phyloP scores from a whole-genome alignment of 2,113 vertebrate species.

The Lamprologus ornatipinnis region DNA sequence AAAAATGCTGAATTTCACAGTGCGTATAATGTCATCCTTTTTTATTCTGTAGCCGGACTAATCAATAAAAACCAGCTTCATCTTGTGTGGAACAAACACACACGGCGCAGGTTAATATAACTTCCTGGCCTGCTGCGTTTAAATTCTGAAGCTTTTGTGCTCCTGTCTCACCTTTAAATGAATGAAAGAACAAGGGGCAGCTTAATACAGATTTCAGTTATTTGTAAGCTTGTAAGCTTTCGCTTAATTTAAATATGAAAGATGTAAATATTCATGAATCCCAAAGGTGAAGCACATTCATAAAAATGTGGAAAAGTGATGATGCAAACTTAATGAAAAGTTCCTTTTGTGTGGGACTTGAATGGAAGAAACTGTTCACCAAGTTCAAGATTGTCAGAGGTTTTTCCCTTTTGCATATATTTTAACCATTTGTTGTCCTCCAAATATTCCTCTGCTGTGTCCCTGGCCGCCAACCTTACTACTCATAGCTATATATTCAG shows the following conservation, averaged over 20 bases:
- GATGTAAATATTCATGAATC: neutral
- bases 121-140: conserved; percentile 35
- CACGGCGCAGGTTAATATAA: conserved; percentile 15
- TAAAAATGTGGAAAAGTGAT: neutral
- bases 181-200: neutral
- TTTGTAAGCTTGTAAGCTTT: neutral
- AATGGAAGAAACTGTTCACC: neutral
- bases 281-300: neutral
- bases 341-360: neutral
- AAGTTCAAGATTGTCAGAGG: neutral
- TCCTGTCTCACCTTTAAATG: neutral
- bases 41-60: conserved; percentile 27
- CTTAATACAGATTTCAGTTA: neutral
- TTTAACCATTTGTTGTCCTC: conserved; percentile 4
- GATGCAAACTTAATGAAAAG: neutral
- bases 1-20: conserved; percentile 74
- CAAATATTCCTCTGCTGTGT: conserved; percentile 37
- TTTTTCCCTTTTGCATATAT: neutral
- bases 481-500: conserved; percentile 39
- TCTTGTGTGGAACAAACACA: conserved; percentile 49
- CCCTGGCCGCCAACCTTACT: conserved; percentile 29
- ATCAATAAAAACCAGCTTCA: conserved; percentile 67
- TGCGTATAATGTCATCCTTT: conserved; percentile 64
- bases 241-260: neutral
- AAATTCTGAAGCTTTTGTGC: neutral